Percentiles rank a stretch among this genome's conserved stretches.
These are phyloP conservation scores for Andrena bucephala DNA, from an alignment of 2,888 invertebrate genomes.

Conservation along the genomic window DNA sequence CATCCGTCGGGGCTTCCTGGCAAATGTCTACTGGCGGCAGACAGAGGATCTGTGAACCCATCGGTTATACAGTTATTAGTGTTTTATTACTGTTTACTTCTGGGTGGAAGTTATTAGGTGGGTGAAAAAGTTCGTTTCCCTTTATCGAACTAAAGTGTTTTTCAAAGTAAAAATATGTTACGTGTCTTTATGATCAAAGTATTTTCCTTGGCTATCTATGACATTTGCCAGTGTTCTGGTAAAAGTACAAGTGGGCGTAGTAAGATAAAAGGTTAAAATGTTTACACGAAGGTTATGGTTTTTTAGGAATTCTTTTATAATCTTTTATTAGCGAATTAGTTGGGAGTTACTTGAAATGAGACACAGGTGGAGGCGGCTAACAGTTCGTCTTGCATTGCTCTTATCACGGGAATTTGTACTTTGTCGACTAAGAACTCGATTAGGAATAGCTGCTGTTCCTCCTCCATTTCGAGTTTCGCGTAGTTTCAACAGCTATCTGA, in stretches of 20 bases:
- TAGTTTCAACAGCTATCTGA: not conserved
- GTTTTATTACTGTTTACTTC: not conserved
- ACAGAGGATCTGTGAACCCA: constrained; percentile 84
- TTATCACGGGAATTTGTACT: constrained; percentile 80
- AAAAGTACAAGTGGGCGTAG: too few relatives aligned
- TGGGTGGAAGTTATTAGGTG: too few relatives aligned
- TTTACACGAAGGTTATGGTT: not conserved
- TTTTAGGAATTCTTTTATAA: not conserved
- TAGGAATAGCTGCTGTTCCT: constrained; percentile 85
- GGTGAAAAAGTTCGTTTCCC: too few relatives aligned
- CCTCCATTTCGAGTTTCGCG: constrained; percentile 36
- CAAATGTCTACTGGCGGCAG: constrained; percentile 88
- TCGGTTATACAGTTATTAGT: not conserved
- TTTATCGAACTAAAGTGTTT: too few relatives aligned
- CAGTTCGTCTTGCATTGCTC: constrained; percentile 78
- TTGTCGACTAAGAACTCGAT: constrained; percentile 89
- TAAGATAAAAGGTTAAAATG: not conserved
- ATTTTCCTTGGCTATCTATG: too few relatives aligned
- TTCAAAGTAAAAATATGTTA: too few relatives aligned
- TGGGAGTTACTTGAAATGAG: constrained; percentile 85
- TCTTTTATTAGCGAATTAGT: not conserved
- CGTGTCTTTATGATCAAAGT: too few relatives aligned
- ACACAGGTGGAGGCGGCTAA: constrained; percentile 87
- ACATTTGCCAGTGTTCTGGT: too few relatives aligned
- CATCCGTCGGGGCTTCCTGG: constrained; percentile 85